Conservation (phyloP, 1,140 invertebrate species). For the Diorhabda sublineata region DNA sequence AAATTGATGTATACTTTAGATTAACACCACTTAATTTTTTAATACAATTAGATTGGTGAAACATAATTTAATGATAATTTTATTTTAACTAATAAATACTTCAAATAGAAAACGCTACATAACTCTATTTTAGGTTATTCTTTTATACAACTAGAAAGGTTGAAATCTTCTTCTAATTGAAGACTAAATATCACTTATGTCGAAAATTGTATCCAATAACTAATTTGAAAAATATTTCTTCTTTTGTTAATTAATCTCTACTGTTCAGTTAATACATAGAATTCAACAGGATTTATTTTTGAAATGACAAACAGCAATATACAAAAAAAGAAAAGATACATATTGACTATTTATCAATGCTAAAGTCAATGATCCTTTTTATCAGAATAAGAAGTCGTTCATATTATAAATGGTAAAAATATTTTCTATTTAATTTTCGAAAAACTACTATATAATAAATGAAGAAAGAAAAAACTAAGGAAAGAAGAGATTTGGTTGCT, state of each 20-base stretch:
- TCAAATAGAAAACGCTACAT: no score
- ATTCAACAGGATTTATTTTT: neutral
- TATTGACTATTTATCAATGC: neutral
- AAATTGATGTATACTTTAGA: no score
- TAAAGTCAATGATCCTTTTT: neutral
- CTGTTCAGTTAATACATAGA: neutral
- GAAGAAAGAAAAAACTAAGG: neutral
- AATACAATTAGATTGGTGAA: no score
- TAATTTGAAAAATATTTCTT: no score
- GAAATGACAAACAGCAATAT: neutral
- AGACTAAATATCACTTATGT: no score
- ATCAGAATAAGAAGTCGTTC: neutral
- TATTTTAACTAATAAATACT: no score
- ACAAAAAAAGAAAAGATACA: neutral
- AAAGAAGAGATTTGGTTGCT: neutral
- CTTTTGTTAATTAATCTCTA: neutral
- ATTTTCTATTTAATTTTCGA: neutral
- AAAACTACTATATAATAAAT: neutral
- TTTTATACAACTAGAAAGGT: no score
- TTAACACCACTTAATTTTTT: no score
- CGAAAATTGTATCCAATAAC: no score
- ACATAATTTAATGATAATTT: no score
- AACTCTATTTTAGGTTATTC: no score
- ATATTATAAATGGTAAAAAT: neutral
- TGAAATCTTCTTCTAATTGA: no score